Evolutionary conservation across 2,797 vertebrate species (phyloP), one percentile per base, ranked within the genome.

Genomic region (Sparus aurata): DNA sequence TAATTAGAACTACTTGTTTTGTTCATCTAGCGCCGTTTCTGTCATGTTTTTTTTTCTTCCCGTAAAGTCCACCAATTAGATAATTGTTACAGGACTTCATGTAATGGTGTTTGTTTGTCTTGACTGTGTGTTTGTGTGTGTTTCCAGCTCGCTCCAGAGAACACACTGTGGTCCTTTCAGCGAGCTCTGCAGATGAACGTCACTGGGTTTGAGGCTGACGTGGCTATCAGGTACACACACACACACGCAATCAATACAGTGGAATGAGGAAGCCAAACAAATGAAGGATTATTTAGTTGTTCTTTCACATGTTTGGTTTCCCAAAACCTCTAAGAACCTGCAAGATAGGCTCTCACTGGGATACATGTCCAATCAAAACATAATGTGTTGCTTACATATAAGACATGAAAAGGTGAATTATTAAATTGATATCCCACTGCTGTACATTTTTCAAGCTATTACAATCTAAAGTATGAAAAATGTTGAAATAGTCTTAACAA

Each of bases 81-180:
- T 79, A 25, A 22, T 4, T 62, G 25, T 76, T 60, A 46, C 17
- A 11, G 47, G 43, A 38, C 17, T 47, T 43, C 22, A 9, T 57
- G 22, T 8, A 43, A 54, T 59, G 2, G 17, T 27, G 3, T 70
- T 11, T 74, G 11, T 46, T n/a, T 83, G 52, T 81, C 10, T 25
- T 23, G 30, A 16, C 41, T 49, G n/a, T 71, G n/a, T 71, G 43
- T 46, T 43, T 85, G 49, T 84, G 4, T 84, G 49, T 75, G 22
- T 73, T 49, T 7, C 10, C 80, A 98, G 98, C 66, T 99, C 71
- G 98, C 98, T 62, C 98, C 98, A 73, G 98, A 99, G 73, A 95
- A 95, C 92, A 99, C 97, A 0, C 82, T 98, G 78, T 96, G 98
- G 95, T 98, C 98, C 69, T 99, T 99, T 92, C 96, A 96, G 89